These are phyloP conservation scores for Calidris pugnax DNA, from an alignment of 2,113 vertebrate genomes.

Conservation along the genomic window DNA sequence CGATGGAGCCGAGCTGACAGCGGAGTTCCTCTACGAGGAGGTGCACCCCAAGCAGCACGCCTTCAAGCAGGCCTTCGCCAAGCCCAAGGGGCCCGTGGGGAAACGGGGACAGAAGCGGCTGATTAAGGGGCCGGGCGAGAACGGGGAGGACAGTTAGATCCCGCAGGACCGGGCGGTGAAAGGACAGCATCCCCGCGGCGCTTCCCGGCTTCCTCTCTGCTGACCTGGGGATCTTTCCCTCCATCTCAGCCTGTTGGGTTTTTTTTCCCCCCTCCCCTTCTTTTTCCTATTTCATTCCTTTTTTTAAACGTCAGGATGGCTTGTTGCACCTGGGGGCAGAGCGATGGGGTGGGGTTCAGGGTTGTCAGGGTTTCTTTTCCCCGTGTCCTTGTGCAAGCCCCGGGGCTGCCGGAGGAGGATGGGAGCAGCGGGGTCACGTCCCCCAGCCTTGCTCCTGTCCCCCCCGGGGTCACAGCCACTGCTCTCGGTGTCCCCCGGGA, in stretches of 20 bases:
- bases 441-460: background rate
- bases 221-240: constrained; percentile 38
- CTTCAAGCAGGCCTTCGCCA: constrained; percentile 93
- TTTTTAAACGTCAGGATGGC: constrained; percentile 28
- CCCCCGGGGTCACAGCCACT: background rate
- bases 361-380: background rate
- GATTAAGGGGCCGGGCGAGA: constrained; percentile 90
- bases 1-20: constrained; percentile 88
- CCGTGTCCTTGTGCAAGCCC: background rate
- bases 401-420: fast-evolving
- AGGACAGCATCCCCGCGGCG: constrained; percentile 13
- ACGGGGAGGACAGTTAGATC: constrained; percentile 89
- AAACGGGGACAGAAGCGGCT: constrained; percentile 95
- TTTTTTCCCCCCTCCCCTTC: background rate
- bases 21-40: constrained; percentile 94
- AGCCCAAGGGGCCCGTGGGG: constrained; percentile 93
- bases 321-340: background rate
- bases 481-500: background rate
- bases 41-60: constrained; percentile 96
- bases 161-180: background rate
- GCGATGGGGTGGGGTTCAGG: background rate
- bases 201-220: constrained; percentile 31
- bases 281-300: constrained; percentile 41
- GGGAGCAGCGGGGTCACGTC: background rate
- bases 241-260: background rate